These are phyloP conservation scores for Erannis defoliaria DNA, from an alignment of 2,888 invertebrate genomes.

Conservation along the genomic window DNA sequence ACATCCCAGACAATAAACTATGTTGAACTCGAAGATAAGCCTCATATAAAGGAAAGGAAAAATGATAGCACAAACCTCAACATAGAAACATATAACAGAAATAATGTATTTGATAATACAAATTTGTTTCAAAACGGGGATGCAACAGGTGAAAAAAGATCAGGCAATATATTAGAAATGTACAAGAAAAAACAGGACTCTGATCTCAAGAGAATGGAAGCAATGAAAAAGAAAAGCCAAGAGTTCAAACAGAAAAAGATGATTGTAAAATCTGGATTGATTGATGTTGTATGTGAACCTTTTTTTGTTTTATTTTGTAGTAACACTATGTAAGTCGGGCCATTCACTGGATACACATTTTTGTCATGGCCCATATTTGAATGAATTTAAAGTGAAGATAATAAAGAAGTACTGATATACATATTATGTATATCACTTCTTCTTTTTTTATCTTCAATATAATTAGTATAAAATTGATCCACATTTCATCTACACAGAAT, in stretches of 20 bases:
- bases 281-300: constrained; percentile 85
- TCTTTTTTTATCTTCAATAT: no score
- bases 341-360: no score
- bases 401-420: no score
- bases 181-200: constrained; percentile 75
- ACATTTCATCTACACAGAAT: no score
- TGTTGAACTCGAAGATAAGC: neutral
- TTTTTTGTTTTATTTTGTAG: neutral
- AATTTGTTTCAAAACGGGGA: constrained; percentile 21
- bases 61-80: neutral
- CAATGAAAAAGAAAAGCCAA: constrained; percentile 88
- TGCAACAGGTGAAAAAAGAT: constrained; percentile 13
- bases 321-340: no score
- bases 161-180: constrained; percentile 36
- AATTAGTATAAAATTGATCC: no score
- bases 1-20: neutral
- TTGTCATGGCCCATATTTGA: no score
- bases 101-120: constrained; percentile 1
- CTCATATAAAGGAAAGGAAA: neutral
- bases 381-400: no score
- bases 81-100: no score
- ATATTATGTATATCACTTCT: no score
- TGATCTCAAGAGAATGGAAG: constrained; percentile 89
- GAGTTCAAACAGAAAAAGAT: constrained; percentile 88
- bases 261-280: constrained; percentile 88